Percentiles rank a stretch among this genome's conserved stretches.
Conservation (phyloP, 2,797 vertebrate species). For the Lagocephalus sceleratus region DNA sequence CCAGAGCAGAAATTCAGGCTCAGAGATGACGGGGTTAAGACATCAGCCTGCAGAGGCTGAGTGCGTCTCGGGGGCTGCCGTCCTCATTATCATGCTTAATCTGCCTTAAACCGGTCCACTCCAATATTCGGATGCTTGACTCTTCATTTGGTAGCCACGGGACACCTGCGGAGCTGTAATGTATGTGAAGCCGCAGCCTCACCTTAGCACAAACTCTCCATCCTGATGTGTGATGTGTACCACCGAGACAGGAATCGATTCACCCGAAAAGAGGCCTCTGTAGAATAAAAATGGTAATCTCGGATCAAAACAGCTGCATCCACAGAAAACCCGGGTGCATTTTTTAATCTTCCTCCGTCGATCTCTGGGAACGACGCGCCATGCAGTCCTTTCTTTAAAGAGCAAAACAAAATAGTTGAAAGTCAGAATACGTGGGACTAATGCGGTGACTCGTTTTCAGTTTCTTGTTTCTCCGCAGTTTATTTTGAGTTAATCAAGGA, state of each 20-base stretch:
- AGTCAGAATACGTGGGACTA: background rate
- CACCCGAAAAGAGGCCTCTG: slow-evolving; percentile 19
- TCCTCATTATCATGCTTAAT: slow-evolving; percentile 43
- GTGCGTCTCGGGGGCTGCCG: slow-evolving; percentile 17
- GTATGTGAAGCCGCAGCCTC: slow-evolving; percentile 9
- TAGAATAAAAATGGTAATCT: slow-evolving; percentile 43
- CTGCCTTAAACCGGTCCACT: slow-evolving; percentile 9
- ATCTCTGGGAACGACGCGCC: slow-evolving; percentile 5
- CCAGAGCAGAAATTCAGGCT: slow-evolving; percentile 40
- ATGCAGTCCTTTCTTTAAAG: slow-evolving; percentile 3
- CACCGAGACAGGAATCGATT: slow-evolving; percentile 29
- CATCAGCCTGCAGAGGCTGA: slow-evolving; percentile 32
- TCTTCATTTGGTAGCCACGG: background rate
- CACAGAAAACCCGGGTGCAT: slow-evolving; percentile 4
- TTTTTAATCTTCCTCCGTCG: slow-evolving; percentile 7
- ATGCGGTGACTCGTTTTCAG: slow-evolving; percentile 13
- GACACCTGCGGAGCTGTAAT: slow-evolving; percentile 11
- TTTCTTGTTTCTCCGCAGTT: slow-evolving; percentile 16
- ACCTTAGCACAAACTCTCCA: slow-evolving; percentile 6
- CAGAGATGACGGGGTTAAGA: slow-evolving; percentile 32
- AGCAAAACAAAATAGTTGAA: background rate
- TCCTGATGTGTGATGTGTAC: slow-evolving; percentile 21
- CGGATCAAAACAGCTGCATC: slow-evolving; percentile 30
- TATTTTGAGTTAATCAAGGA: slow-evolving; percentile 6
- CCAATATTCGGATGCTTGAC: slow-evolving; percentile 15